Evolutionary conservation across 2,113 vertebrate genomes (phyloP).

Genomic region (Chaetura pelagica): DNA sequence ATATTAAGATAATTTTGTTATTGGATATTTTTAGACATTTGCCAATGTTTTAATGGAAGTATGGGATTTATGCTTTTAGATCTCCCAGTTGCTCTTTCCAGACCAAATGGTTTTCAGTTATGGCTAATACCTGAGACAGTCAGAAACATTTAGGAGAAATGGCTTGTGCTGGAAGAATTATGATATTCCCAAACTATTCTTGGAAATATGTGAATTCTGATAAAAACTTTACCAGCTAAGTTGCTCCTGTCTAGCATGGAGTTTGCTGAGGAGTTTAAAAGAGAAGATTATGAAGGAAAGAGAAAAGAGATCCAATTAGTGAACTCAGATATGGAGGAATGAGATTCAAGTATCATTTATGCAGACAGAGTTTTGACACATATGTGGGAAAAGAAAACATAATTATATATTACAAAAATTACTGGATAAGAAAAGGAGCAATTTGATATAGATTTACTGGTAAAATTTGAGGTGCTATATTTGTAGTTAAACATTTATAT

Average conservation of each 20-base stretch:
- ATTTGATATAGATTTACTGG: neutral
- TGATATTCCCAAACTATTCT: neutral
- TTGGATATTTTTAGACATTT: neutral
- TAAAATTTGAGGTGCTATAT: conserved; percentile 7
- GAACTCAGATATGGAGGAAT: neutral
- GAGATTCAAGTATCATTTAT: neutral
- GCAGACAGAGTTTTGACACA: neutral
- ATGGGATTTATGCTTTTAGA: neutral
- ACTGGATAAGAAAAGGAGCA: neutral
- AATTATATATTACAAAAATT: neutral
- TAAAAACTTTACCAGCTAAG: neutral
- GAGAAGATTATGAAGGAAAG: neutral
- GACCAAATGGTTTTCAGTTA: neutral
- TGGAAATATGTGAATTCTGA: neutral
- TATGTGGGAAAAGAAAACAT: neutral
- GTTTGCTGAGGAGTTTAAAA: neutral
- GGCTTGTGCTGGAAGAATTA: neutral
- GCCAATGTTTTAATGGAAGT: neutral
- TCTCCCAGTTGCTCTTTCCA: neutral
- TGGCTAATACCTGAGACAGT: neutral
- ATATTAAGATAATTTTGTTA: neutral
- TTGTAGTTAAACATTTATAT: neutral
- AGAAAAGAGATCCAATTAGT: neutral
- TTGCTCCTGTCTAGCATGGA: neutral
- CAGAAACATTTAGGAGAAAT: neutral